phyloP scores from a whole-genome alignment of 2,797 vertebrate species.

The Ispidina picta region DNA sequence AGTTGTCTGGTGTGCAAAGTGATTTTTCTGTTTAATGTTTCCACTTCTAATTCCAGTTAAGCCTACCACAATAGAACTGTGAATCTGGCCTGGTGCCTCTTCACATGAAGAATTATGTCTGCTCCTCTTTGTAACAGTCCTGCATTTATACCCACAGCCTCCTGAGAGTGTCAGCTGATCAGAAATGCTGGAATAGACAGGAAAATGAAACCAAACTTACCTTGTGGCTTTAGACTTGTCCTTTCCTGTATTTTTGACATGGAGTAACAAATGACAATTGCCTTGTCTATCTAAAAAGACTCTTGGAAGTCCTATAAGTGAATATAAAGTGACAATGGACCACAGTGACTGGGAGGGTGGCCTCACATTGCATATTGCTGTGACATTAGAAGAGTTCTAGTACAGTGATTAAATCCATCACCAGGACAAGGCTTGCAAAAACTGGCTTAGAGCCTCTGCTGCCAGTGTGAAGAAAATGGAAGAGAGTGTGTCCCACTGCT shows the following conservation, averaged over 20 bases:
- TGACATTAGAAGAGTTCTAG: not conserved
- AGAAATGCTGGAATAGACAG: not conserved
- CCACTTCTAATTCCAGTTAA: not conserved
- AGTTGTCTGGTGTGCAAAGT: not conserved
- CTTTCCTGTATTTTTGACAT: not conserved
- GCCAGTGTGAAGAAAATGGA: not conserved
- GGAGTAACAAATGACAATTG: not conserved
- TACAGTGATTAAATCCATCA: not conserved
- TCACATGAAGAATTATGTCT: not conserved
- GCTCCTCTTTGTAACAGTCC: not conserved
- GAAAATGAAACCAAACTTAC: not conserved
- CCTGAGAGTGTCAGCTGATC: not conserved
- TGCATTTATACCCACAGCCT: not conserved
- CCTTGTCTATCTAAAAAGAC: not conserved
- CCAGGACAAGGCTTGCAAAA: not conserved
- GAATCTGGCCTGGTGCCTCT: not conserved
- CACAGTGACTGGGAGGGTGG: not conserved
- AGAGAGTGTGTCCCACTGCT: not conserved
- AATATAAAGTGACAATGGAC: not conserved
- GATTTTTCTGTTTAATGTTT: not conserved
- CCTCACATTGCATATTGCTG: not conserved
- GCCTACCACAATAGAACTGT: not conserved
- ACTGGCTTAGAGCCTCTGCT: not conserved
- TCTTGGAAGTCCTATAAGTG: not conserved
- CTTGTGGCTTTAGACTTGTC: not conserved